A percentile compares a stretch with the other conserved stretches of the same genome.
Conservation (phyloP, 2,888 invertebrate species). For the Agrilus mali region DNA sequence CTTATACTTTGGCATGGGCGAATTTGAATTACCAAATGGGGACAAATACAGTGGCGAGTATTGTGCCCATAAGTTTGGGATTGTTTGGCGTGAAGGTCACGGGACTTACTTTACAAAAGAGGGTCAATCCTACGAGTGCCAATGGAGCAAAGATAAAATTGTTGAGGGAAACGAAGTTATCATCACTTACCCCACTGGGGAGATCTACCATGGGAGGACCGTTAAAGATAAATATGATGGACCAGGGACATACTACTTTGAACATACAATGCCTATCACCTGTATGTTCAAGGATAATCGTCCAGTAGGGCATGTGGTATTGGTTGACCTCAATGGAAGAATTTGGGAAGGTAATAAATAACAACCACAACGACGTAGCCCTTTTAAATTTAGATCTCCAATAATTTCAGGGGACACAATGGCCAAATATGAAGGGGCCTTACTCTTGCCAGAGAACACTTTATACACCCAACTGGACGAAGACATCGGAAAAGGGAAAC, state of each 20-base stretch:
- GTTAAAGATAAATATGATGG: constrained; percentile 39
- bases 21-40: constrained; percentile 41
- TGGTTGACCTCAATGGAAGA: constrained; percentile 41
- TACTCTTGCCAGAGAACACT: constrained; percentile 24
- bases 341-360: constrained; percentile 37
- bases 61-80: constrained; percentile 39
- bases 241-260: constrained; percentile 38
- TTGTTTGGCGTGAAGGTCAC: constrained; percentile 29
- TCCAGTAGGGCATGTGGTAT: constrained; percentile 33
- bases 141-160: constrained; percentile 43
- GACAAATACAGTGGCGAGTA: constrained; percentile 46
- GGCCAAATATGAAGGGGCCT: constrained; percentile 16
- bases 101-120: constrained; percentile 47
- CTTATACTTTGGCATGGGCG: constrained; percentile 21
- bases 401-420: not conserved
- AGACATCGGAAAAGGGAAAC: constrained; percentile 19
- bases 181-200: constrained; percentile 36
- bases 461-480: constrained; percentile 21
- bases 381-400: no score
- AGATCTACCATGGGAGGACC: constrained; percentile 38
- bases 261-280: constrained; percentile 36
- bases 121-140: constrained; percentile 42
- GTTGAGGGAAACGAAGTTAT: constrained; percentile 26
- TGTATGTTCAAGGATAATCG: constrained; percentile 40
- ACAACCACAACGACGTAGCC: not conserved